These are phyloP conservation scores for Pseudoips prasinana DNA, from an alignment of 2,888 invertebrate genomes.

Conservation along the genomic window DNA sequence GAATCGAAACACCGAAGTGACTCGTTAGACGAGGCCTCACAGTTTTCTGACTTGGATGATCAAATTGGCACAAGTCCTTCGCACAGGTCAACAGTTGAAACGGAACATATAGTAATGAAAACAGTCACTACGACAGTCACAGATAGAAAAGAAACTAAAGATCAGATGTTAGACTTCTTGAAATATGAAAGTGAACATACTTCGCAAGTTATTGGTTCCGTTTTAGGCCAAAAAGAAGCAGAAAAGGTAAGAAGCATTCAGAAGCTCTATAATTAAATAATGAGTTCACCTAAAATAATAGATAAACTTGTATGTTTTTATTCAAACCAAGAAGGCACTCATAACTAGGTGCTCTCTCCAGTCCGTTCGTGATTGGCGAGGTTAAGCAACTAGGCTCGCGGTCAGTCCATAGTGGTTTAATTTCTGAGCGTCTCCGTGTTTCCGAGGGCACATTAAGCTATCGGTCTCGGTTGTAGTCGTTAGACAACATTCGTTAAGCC, in stretches of 20 bases:
- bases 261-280: no score
- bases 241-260: conserved; percentile 54
- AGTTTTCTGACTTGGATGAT: conserved; percentile 77
- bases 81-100: conserved; percentile 49
- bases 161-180: conserved; percentile 62
- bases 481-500: no score
- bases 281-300: no score
- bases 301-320: neutral
- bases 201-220: conserved; percentile 47
- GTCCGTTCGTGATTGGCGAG: no score
- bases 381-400: no score
- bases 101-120: conserved; percentile 44
- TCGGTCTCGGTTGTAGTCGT: no score
- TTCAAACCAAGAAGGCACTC: neutral
- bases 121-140: conserved; percentile 28
- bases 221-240: conserved; percentile 35
- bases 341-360: no score
- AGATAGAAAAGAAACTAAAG: conserved; percentile 38
- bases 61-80: conserved; percentile 70
- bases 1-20: conserved; percentile 76
- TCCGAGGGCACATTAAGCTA: no score
- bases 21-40: conserved; percentile 74
- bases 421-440: no score
- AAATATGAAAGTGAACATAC: conserved; percentile 66
- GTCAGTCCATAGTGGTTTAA: no score